Percentiles rank a stretch among this genome's conserved stretches.
Conservation (phyloP, 2,113 vertebrate species). For the Triplophysa siluroides region DNA sequence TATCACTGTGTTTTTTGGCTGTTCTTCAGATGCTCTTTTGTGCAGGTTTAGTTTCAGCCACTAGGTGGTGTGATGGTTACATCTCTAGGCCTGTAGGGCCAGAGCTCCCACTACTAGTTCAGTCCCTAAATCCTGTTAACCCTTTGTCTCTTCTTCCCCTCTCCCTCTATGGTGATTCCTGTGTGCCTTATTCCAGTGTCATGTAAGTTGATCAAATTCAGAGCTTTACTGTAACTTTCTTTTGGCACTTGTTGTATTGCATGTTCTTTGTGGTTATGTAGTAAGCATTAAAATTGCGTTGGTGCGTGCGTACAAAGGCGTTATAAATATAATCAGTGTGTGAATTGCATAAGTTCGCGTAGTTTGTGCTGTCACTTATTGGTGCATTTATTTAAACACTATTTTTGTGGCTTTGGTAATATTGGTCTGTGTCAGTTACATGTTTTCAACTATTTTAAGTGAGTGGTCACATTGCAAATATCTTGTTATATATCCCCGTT, state of each 20-base stretch:
- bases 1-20: background rate
- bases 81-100: constrained; percentile 3
- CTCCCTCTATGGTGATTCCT: constrained; percentile 81
- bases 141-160: constrained; percentile 84
- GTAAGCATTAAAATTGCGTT: background rate
- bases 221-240: constrained; percentile 35
- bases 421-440: background rate
- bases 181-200: constrained; percentile 97
- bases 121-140: constrained; percentile 83
- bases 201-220: constrained; percentile 92
- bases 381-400: background rate
- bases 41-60: constrained; percentile 18
- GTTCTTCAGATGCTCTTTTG: background rate
- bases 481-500: background rate
- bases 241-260: constrained; percentile 11
- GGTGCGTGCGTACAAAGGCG: background rate
- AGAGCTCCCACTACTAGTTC: constrained; percentile 61
- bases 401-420: background rate
- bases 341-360: background rate
- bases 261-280: constrained; percentile 23
- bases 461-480: background rate
- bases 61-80: constrained; percentile 20
- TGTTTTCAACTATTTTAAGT: background rate
- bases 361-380: background rate
- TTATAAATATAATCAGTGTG: background rate